phyloP scores from a whole-genome alignment of 1,140 invertebrate species.

The Eumaeus atala region DNA sequence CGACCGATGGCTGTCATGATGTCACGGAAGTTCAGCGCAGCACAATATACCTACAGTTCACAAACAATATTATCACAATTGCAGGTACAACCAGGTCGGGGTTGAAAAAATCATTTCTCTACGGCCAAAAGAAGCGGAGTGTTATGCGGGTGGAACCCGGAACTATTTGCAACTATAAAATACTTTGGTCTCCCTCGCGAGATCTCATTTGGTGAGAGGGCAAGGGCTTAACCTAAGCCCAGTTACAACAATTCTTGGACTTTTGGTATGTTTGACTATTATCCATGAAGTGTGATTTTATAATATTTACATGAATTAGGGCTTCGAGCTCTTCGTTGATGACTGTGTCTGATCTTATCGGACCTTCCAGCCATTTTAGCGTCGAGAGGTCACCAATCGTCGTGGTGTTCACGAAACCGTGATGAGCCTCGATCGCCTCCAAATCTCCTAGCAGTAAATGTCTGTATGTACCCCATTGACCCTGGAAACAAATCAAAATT shows the following conservation, averaged over 20 bases:
- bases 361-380: constrained; percentile 87
- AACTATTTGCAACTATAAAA: too few relatives aligned
- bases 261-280: too few relatives aligned
- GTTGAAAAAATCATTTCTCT: too few relatives aligned
- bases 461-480: constrained; percentile 87
- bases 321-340: constrained; percentile 54
- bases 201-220: too few relatives aligned
- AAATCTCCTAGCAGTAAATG: constrained; percentile 75
- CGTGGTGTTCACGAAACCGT: constrained; percentile 86
- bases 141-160: too few relatives aligned
- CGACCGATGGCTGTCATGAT: constrained; percentile 86
- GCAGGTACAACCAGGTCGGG: too few relatives aligned
- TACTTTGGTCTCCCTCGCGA: too few relatives aligned
- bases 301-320: constrained; percentile 67
- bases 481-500: constrained; percentile 47
- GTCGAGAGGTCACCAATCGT: constrained; percentile 90
- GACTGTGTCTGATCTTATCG: constrained; percentile 41
- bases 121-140: too few relatives aligned
- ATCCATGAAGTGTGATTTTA: too few relatives aligned
- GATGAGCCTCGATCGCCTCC: constrained; percentile 66
- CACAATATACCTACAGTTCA: constrained; percentile 74
- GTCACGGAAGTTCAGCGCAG: constrained; percentile 85
- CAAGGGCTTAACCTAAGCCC: too few relatives aligned
- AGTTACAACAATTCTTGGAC: too few relatives aligned
- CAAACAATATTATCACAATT: too few relatives aligned